Base-by-base conservation (phyloP, 2,888 invertebrate species). In the Ceramica pisi region DNA sequence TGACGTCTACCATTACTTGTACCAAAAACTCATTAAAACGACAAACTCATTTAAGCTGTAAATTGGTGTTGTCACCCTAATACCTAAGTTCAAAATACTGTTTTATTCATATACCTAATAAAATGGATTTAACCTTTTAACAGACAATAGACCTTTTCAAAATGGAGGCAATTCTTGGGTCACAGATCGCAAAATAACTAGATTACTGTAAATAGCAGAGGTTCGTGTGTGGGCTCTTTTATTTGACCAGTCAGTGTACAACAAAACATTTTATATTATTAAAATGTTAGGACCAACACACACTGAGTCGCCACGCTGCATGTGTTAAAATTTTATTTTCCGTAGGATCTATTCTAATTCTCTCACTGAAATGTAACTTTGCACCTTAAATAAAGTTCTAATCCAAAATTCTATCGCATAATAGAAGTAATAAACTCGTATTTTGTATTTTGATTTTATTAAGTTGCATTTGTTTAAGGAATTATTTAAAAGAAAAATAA, bases 201-300 rank as follows among this genome's bases (percentile, higher is more conserved):
- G 19, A 46, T 23, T 55, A 23, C 44, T 38, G 55, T 46, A 62
- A 19, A 21, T 53, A 53, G 23, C 21, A 21, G 21, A 14, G 21
- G 19, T 46, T 23, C 61, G 16, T 53, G 71, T 38, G 73, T 55
- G 71, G 73, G 53, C 62, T 41, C 14, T 12, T 62, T 72, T 62
- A 71, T 62, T 53, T 26, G n/a, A 23, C 14, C 23, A 51, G 14
- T 55, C 31, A 46, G 21, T 72, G 8, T 23, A 46, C 53, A 71
- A 72, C 61, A 62, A 62, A 53, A 38, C 35, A 72, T 62, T 72
- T 57, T 50, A 44, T 50, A 35, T 75, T 57, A 50, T 51, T 51
- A 16, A 50, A 57, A 66, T 21, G n/a, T n/a, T 14, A 41, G 21
- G 21, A 1, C 4, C 26, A 9, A 8, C 4, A 8, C 19, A 26